Evolutionary conservation across 2,113 vertebrate genomes (phyloP).

Genomic region (Isichthys henryi): DNA sequence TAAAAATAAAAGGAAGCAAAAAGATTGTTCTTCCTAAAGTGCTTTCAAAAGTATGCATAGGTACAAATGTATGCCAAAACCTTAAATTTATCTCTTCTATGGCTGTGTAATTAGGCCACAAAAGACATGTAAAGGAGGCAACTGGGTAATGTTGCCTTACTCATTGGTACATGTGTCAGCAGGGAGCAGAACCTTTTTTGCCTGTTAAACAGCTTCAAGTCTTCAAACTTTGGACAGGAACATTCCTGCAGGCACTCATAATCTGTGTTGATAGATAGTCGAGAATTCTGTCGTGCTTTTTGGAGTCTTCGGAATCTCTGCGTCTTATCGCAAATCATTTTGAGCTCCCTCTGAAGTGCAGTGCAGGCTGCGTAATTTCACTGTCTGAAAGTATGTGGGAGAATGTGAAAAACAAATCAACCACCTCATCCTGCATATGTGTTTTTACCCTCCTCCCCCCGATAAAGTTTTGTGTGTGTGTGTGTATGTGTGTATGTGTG

Average conservation of each 20-base stretch:
- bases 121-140: conserved; percentile 14
- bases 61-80: neutral
- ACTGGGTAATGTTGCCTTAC: neutral
- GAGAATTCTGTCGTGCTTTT: conserved; percentile 2
- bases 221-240: conserved; percentile 21
- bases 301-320: neutral
- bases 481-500: neutral
- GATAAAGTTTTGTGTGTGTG: neutral
- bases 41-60: neutral
- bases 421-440: neutral
- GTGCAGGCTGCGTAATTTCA: neutral
- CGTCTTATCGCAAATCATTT: conserved; percentile 19
- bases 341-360: conserved; percentile 21
- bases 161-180: neutral
- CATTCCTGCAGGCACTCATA: conserved; percentile 25
- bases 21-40: neutral
- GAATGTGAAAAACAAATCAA: neutral
- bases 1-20: neutral
- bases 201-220: conserved; percentile 12
- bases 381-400: neutral
- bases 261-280: conserved; percentile 27
- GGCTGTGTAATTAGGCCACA: neutral
- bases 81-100: neutral
- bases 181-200: neutral
- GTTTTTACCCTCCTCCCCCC: neutral